Evolutionary conservation across 2,113 vertebrate genomes (phyloP).

Genomic region (Channa argus): DNA sequence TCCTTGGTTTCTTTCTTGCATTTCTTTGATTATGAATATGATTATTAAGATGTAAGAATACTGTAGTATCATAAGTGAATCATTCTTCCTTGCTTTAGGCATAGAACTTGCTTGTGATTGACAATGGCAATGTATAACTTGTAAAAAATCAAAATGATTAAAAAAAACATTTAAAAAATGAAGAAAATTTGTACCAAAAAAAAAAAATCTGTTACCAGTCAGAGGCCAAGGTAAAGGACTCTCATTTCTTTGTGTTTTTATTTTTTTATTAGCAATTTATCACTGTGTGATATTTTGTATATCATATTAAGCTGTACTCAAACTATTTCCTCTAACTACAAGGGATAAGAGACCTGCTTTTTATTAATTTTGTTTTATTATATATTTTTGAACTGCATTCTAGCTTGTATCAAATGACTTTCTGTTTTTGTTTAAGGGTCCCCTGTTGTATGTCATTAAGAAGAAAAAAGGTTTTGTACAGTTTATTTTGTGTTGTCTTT

Average conservation of each 20-base stretch:
- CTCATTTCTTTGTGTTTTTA: constrained; percentile 80
- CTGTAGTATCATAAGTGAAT: constrained; percentile 80
- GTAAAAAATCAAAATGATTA: constrained; percentile 62
- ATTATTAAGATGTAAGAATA: constrained; percentile 82
- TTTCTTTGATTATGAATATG: constrained; percentile 70
- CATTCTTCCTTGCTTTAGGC: constrained; percentile 78
- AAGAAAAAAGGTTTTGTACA: constrained; percentile 85
- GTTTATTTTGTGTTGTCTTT: constrained; percentile 62
- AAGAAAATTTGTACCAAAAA: constrained; percentile 26
- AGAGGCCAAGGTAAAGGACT: constrained; percentile 83
- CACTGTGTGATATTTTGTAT: constrained; percentile 94
- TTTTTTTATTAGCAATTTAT: constrained; percentile 88
- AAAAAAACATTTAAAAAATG: constrained; percentile 62
- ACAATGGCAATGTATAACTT: constrained; percentile 78
- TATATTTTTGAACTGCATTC: constrained; percentile 84
- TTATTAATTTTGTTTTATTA: constrained; percentile 83
- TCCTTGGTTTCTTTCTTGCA: constrained; percentile 68
- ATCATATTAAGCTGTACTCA: constrained; percentile 86
- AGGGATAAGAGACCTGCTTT: constrained; percentile 83
- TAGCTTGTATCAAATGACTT: constrained; percentile 83
- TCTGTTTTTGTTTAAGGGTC: constrained; percentile 82
- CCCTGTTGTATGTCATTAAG: constrained; percentile 83
- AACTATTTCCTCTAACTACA: constrained; percentile 82
- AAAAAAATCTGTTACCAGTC: constrained; percentile 70
- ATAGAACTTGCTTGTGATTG: constrained; percentile 84